Conservation (phyloP, 2,113 vertebrate species). For the Calyptomena viridis region DNA sequence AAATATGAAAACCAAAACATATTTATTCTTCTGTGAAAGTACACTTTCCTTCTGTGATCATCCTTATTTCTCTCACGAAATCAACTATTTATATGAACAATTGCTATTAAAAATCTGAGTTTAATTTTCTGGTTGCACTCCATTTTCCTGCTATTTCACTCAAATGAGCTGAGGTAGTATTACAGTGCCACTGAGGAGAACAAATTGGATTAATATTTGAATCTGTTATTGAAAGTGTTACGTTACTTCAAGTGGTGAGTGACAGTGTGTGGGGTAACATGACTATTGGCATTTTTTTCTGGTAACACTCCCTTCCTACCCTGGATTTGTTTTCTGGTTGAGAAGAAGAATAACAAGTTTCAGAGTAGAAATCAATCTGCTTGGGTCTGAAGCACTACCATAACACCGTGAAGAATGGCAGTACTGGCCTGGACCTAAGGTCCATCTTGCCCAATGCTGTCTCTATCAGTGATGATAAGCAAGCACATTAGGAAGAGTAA, state of each 20-base stretch:
- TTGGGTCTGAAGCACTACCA: fast-evolving
- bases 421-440: neutral
- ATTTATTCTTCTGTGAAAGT: neutral
- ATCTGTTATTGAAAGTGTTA: neutral
- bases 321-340: neutral
- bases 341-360: neutral
- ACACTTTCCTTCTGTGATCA: neutral
- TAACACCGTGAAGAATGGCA: fast-evolving
- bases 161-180: neutral
- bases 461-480: neutral
- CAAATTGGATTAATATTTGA: neutral
- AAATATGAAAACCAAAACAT: neutral
- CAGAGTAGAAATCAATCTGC: neutral
- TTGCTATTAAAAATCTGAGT: neutral
- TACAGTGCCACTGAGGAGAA: neutral
- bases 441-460: fast-evolving
- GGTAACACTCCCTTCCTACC: neutral
- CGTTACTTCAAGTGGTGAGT: neutral
- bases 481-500: neutral
- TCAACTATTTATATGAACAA: neutral
- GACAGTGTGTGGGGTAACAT: neutral
- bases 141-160: neutral
- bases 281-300: neutral
- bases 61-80: neutral
- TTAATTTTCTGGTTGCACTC: neutral